phyloP scores from a whole-genome alignment of 1,140 invertebrate genomes.

The Drosophila paulistorum region DNA sequence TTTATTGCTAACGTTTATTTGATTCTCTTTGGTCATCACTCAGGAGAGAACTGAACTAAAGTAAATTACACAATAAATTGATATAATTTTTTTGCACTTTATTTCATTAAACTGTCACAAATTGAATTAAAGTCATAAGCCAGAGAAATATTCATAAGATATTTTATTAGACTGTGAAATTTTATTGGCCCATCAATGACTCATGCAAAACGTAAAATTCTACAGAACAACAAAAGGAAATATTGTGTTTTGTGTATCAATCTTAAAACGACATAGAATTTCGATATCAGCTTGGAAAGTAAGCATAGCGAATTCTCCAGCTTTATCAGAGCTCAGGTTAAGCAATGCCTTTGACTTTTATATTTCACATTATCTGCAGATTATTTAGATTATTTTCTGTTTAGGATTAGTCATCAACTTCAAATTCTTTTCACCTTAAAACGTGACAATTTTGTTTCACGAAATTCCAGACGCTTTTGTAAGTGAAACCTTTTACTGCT shows the following conservation, averaged over 20 bases:
- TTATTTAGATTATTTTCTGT: too few species aligned
- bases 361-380: too few species aligned
- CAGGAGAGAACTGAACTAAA: neutral
- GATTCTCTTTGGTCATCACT: constrained; percentile 1
- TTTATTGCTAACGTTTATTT: constrained; percentile 4
- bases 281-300: too few species aligned
- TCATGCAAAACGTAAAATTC: neutral
- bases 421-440: neutral
- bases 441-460: neutral
- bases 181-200: neutral
- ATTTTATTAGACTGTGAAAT: constrained; percentile 12
- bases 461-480: neutral
- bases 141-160: constrained; percentile 1
- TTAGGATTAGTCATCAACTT: neutral
- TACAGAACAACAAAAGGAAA: too few species aligned
- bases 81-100: constrained; percentile 3
- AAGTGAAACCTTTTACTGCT: neutral
- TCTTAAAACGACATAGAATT: too few species aligned
- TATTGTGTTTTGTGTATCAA: too few species aligned
- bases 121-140: constrained; percentile 20
- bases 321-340: too few species aligned
- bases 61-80: neutral
- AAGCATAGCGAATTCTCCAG: too few species aligned
- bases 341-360: too few species aligned
- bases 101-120: constrained; percentile 10